Evolutionary conservation across 2,888 invertebrate species (phyloP), one percentile per base, ranked within the genome.

Genomic region (Agrilus mali): DNA sequence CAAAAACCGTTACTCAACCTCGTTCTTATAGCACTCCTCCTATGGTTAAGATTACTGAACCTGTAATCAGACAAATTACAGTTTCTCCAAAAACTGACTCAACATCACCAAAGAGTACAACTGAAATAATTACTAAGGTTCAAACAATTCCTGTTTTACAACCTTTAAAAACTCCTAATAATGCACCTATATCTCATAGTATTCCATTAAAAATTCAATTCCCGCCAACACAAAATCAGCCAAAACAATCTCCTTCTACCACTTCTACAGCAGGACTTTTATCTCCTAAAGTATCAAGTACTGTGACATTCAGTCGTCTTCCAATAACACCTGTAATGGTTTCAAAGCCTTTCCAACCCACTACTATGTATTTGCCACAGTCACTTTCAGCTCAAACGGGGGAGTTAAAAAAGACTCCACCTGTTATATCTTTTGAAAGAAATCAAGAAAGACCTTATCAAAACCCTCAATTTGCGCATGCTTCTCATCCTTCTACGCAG

Each of bases 281-380:
- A 7, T 17, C 47, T 33, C 39, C 57, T 12, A 55, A 53, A 36
- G 31, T 46, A 33, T 43, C 49, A 13, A 50, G 52, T 5, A 47
- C 50, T 10, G 58, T 71, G 43, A 70, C 72, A 55, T 69, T 73
- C 45, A 76, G 71, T 54, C 61, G 78, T 38, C 60, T 78, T 45
- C 75, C 78, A 22, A 72, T 75, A 35, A 72, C 75, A 17, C 72
- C 78, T 33, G 71, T 77, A 20, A 63, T 77, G 53, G 73, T 74
- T 52, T 66, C 76, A 6, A 78, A 78, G 61, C 73, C 75, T 47
- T 56, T 75, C 33, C 73, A 68, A 58, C 59, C 71, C 1, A 70
- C 68, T 43, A 74, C 71, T 44, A 60, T 66, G 31, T 52, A 63
- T 42, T 50, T 67, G 33, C 65, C 66, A 40, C 67, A 67, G 49